Percentiles rank a stretch among this genome's conserved stretches.
phyloP scores from a whole-genome alignment of 2,797 vertebrate species.

The Takifugu rubripes region DNA sequence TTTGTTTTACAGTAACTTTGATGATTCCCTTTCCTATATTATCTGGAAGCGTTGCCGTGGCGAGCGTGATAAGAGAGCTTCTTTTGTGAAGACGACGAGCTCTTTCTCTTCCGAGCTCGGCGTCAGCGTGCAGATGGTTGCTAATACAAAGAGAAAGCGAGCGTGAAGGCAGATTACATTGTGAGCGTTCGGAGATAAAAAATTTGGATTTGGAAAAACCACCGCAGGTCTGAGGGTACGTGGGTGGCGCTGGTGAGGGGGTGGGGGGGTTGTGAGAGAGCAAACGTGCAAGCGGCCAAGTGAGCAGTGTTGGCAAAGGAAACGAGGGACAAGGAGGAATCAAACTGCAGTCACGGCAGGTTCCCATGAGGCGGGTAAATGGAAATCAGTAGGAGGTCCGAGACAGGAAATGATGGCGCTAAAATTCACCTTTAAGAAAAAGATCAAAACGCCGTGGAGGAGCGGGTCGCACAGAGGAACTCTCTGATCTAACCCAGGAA shows the following conservation, averaged over 20 bases:
- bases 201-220: conserved; percentile 1
- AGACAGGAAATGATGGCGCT: too few species aligned
- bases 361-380: too few species aligned
- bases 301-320: conserved; percentile 18
- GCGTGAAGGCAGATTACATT: conserved; percentile 28
- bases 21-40: background rate
- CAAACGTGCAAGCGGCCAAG: conserved; percentile 12
- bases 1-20: conserved; percentile 7
- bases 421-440: background rate
- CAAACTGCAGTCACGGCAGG: background rate
- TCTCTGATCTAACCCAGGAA: too few species aligned
- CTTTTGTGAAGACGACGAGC: conserved; percentile 12
- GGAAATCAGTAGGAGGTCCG: too few species aligned
- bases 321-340: conserved; percentile 5
- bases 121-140: conserved; percentile 32
- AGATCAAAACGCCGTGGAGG: background rate
- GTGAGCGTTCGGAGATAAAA: conserved; percentile 31
- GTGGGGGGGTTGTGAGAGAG: conserved; percentile 9
- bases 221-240: conserved; percentile 3
- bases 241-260: background rate
- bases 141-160: conserved; percentile 9
- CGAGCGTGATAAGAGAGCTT: conserved; percentile 10
- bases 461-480: background rate
- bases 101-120: conserved; percentile 29
- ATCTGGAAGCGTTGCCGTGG: conserved; percentile 12